These are phyloP conservation scores for Myotis findleyi DNA, from an alignment of 2,797 vertebrate genomes.

Conservation along the genomic window DNA sequence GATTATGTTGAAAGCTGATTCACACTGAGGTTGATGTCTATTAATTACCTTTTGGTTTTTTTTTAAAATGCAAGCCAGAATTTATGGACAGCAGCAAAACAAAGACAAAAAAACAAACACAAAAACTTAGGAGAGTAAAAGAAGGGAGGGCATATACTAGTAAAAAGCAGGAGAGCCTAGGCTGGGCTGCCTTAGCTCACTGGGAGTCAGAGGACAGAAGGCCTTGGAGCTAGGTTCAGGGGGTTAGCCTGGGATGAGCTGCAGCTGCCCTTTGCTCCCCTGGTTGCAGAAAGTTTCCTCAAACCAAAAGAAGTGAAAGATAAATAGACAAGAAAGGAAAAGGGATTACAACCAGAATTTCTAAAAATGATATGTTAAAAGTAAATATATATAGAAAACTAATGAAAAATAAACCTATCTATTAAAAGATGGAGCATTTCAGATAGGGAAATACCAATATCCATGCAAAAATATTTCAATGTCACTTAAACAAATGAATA, in stretches of 20 bases:
- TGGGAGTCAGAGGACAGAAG: no score
- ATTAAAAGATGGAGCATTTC: not conserved
- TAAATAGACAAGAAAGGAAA: not conserved
- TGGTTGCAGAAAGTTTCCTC: not conserved
- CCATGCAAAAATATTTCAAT: not conserved
- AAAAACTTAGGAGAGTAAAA: no score
- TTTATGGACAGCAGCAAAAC: not conserved
- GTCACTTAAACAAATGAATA: not conserved
- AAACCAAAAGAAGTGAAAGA: constrained; percentile 14
- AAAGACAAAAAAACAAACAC: not conserved
- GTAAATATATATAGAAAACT: not conserved
- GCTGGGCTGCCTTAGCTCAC: no score
- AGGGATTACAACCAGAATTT: not conserved
- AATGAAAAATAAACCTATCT: not conserved
- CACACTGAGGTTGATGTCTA: not conserved
- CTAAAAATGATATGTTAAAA: not conserved
- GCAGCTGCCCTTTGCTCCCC: no score
- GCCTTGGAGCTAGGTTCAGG: no score
- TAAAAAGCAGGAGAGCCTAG: no score
- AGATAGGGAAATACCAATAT: not conserved
- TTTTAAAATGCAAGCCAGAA: no score
- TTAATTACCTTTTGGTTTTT: not conserved
- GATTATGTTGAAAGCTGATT: not conserved
- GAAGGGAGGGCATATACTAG: no score
- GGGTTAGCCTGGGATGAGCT: no score